Evolutionary conservation across 2,113 vertebrate species (phyloP).

Genomic region (Phocoena sinus): DNA sequence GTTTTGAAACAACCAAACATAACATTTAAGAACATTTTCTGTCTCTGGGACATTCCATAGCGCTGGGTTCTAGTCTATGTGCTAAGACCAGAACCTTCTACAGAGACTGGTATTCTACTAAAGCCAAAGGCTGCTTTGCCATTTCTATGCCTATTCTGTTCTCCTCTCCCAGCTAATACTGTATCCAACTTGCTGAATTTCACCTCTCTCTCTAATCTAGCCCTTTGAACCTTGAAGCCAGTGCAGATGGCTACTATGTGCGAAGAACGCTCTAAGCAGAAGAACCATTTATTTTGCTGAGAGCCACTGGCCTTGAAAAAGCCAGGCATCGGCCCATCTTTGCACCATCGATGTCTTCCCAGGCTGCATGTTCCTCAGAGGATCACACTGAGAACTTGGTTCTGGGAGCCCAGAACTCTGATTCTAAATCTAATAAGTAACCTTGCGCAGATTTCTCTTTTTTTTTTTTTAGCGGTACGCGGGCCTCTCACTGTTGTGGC

Average conservation of each 20-base stretch:
- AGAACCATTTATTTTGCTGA: neutral
- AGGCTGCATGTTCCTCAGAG: neutral
- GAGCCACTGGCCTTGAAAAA: neutral
- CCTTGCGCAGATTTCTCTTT: neutral
- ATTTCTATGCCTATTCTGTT: no score
- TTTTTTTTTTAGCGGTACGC: no score
- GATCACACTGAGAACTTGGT: neutral
- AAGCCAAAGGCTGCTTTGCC: neutral
- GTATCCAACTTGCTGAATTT: neutral
- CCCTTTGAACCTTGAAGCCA: neutral
- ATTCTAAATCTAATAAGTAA: neutral
- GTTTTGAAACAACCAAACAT: neutral
- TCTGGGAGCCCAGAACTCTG: neutral
- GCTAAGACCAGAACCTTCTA: neutral
- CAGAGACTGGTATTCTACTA: neutral
- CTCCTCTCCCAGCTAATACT: neutral
- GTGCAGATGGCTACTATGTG: rapidly evolving
- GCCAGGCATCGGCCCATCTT: neutral
- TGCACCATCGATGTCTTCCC: no score
- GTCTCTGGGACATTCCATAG: neutral
- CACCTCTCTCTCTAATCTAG: neutral
- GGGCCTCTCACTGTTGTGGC: no score
- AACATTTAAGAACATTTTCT: neutral
- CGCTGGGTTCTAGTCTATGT: neutral
- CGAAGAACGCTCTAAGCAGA: neutral